Evolutionary conservation across 2,797 vertebrate species (phyloP), one percentile per base, ranked within the genome.

Genomic region (Alosa sapidissima): DNA sequence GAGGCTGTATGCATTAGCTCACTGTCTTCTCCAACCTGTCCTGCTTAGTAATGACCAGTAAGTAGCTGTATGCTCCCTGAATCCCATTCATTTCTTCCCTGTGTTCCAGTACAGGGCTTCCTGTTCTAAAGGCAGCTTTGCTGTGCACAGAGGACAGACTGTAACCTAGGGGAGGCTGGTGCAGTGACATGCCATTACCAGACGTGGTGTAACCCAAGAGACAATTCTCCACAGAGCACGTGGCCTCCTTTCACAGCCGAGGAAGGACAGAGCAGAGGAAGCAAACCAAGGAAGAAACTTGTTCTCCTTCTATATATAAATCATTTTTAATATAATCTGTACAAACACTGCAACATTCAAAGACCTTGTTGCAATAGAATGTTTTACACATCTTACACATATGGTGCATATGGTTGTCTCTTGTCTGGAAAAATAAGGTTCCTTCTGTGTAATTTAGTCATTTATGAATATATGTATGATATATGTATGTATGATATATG

Each of bases 391-490:
- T 78, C 72, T 21, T 21, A 54, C 47, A 83, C 82, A 85, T n/a
- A n/a, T n/a, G n/a, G 87, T 86, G 83, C 82, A 88, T 82, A 86
- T 88, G 82, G 45, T 60, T 78, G 36, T 52, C 52, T 33, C 62
- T 82, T 58, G 41, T 82, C 83, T 58, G n/a, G 81, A 81, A 62
- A 82, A 65, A 82, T 81, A 82, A 10, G 4, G 84, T 85, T 87
- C 88, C 62, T 84, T 84, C 33, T 28, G 81, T 88, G 68, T 81
- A 84, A 90, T 89, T 89, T 82, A 14, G 21, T 28, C 49, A 45
- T 82, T 81, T 88, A 91, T 92, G 89, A 92, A n/a, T n/a, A n/a
- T n/a, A n/a, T n/a, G n/a, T n/a, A n/a, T n/a, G n/a, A n/a, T n/a
- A n/a, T n/a, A n/a, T n/a, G n/a, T n/a, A n/a, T n/a, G n/a, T n/a